phyloP scores from a whole-genome alignment of 2,113 vertebrate species.

The Ammodytes dubius region DNA sequence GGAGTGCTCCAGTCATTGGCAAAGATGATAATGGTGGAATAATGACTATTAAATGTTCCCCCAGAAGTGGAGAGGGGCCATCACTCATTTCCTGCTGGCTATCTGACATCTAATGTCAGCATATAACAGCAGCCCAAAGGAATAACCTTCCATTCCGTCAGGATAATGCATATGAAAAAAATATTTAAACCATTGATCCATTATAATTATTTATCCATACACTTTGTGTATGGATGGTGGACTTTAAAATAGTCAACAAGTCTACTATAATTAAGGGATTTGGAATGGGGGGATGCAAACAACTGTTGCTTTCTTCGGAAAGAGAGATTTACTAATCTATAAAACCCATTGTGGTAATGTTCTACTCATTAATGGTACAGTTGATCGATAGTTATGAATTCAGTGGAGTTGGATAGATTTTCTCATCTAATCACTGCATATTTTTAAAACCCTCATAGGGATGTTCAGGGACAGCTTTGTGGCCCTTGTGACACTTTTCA shows the following conservation, averaged over 20 bases:
- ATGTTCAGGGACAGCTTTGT: too few relatives aligned
- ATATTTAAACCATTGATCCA: background rate
- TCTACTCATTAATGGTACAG: background rate
- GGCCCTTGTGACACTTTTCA: too few relatives aligned
- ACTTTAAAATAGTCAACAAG: slow-evolving; percentile 1
- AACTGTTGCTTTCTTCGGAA: slow-evolving; percentile 31
- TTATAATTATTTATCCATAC: background rate
- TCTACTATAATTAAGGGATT: slow-evolving; percentile 15
- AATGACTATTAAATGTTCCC: slow-evolving; percentile 78
- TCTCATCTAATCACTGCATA: slow-evolving; percentile 45
- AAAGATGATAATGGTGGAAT: slow-evolving; percentile 77
- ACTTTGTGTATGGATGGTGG: background rate
- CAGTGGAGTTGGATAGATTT: slow-evolving; percentile 35
- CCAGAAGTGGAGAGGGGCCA: slow-evolving; percentile 64
- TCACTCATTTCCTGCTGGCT: slow-evolving; percentile 69
- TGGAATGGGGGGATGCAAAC: slow-evolving; percentile 24
- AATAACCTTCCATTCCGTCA: background rate
- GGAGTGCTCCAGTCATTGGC: slow-evolving; percentile 68
- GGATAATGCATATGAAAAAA: slow-evolving; percentile 15
- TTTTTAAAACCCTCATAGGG: slow-evolving; percentile 38
- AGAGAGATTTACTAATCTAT: slow-evolving; percentile 24
- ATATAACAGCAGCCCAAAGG: slow-evolving; percentile 27
- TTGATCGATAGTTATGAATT: slow-evolving; percentile 46
- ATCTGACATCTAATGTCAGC: slow-evolving; percentile 54
- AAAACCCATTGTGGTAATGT: slow-evolving; percentile 16